Percentiles rank a stretch among this genome's conserved stretches.
phyloP scores from a whole-genome alignment of 2,888 invertebrate genomes.

The Drosophila formosana region DNA sequence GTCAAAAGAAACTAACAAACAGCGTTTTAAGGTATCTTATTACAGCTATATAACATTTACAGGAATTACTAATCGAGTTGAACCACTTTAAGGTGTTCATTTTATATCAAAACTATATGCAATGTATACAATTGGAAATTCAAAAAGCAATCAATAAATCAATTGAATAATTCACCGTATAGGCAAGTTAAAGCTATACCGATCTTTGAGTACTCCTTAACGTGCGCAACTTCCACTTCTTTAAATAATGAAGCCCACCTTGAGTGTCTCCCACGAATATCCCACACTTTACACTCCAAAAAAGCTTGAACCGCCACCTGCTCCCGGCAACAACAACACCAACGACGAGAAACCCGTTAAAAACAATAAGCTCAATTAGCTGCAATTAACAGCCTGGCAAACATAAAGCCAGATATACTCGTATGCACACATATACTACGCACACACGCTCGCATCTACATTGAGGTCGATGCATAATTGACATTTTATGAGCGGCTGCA shows the following conservation, averaged over 20 bases:
- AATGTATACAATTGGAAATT: neutral
- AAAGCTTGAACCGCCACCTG: slow-evolving; percentile 57
- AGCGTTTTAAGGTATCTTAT: neutral
- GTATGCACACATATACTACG: neutral
- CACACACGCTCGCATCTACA: slow-evolving; percentile 6
- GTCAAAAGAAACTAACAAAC: neutral
- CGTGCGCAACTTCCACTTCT: neutral
- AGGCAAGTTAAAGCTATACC: too few relatives aligned
- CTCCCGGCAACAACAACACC: slow-evolving; percentile 13
- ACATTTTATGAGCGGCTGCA: slow-evolving; percentile 71
- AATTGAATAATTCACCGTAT: neutral
- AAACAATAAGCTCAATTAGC: slow-evolving; percentile 77
- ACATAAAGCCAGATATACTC: slow-evolving; percentile 6
- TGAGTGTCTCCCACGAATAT: slow-evolving; percentile 70
- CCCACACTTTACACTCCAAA: slow-evolving; percentile 22
- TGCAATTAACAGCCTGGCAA: slow-evolving; percentile 56
- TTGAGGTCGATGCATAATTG: slow-evolving; percentile 59
- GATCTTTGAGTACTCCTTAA: neutral
- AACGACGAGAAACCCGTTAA: slow-evolving; percentile 54
- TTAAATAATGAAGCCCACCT: slow-evolving; percentile 44
- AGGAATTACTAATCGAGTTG: neutral
- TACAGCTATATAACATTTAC: neutral
- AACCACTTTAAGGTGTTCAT: neutral
- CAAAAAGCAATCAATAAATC: neutral
- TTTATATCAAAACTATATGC: too few relatives aligned